Percentiles rank a stretch among this genome's conserved stretches.
These are phyloP conservation scores for Cyclina sinensis DNA, from an alignment of 1,140 invertebrate species.

Conservation along the genomic window DNA sequence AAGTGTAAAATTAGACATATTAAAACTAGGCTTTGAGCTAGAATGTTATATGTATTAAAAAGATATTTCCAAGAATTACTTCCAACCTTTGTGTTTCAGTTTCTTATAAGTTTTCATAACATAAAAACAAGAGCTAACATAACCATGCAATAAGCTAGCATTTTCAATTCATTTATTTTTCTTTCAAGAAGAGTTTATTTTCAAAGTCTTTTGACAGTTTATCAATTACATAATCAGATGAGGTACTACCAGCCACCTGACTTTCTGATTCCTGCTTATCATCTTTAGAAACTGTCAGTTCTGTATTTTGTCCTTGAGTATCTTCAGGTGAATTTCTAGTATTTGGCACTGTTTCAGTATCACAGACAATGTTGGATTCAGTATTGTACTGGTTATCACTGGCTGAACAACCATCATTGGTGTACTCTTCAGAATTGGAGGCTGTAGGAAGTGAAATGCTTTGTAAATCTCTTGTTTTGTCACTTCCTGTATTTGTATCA, in stretches of 20 bases:
- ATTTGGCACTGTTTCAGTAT: conserved; percentile 8
- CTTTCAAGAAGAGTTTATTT: background rate
- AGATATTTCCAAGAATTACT: too few species aligned
- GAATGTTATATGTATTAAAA: too few species aligned
- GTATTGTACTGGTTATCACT: background rate
- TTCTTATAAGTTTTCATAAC: too few species aligned
- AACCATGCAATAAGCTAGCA: too few species aligned
- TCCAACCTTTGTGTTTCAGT: too few species aligned
- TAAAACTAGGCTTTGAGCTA: too few species aligned
- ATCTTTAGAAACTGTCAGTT: background rate
- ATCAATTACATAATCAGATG: background rate
- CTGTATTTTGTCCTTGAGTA: background rate
- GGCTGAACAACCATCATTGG: background rate
- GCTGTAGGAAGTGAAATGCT: too few species aligned
- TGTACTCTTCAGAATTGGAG: background rate
- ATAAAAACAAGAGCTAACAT: too few species aligned
- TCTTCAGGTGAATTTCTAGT: background rate
- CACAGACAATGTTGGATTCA: background rate
- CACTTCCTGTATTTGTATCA: too few species aligned
- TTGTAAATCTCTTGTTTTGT: too few species aligned
- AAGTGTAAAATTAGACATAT: too few species aligned
- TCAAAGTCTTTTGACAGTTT: background rate
- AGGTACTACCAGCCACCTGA: background rate
- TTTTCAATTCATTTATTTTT: background rate
- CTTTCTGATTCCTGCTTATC: background rate